Base-by-base conservation (phyloP, 1,140 invertebrate genomes). In the Sitobion miscanthi region DNA sequence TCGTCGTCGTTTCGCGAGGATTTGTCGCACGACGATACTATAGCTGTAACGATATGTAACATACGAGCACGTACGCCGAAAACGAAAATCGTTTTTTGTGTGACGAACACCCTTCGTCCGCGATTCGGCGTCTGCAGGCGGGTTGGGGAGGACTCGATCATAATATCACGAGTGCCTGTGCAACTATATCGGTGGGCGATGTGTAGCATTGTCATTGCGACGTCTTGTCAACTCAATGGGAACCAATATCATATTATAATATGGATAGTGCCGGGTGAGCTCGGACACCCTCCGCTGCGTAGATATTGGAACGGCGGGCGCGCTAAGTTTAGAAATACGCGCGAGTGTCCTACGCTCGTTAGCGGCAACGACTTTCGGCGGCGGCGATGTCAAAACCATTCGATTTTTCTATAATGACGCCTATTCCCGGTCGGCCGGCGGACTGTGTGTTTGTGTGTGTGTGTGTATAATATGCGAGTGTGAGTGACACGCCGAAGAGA, bases 391-490 rank as follows among this genome's bases (percentile, higher is more conserved):
- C 91, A 86, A 23, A 93, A 83, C 86, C 90, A 83, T 92, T 92
- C 90, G 90, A 92, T 92, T 92, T 82, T 92, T 83, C 69, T 83
- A 83, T 83, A 92, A 92, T 38, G 69, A 92, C 69, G 30, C 69
- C 42, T 69, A 35, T 49, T 54, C 87, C 47, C 23, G 52, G 52
- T 23, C 57, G 57, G 30, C n/a, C 47, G 45, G 86, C 3, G 42
- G 9, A 49, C n/a, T 3, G 47, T 35, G 30, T 38, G 2, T 35
- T 35, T 35, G 35, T 35, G 35, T 35, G 35, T 14, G 6, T 47
- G 20, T 25, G 47, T 88, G 88, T 45, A n/a, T 35, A 47, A 11
- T 52, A 57, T 77, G 89, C 4, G 45, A 35, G 54, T n/a, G 88
- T 62, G 88, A 90, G 88, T 90, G 88, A 90, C 89, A 35, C 89